phyloP scores from a whole-genome alignment of 2,113 vertebrate genomes.

The Otocyon megalotis region DNA sequence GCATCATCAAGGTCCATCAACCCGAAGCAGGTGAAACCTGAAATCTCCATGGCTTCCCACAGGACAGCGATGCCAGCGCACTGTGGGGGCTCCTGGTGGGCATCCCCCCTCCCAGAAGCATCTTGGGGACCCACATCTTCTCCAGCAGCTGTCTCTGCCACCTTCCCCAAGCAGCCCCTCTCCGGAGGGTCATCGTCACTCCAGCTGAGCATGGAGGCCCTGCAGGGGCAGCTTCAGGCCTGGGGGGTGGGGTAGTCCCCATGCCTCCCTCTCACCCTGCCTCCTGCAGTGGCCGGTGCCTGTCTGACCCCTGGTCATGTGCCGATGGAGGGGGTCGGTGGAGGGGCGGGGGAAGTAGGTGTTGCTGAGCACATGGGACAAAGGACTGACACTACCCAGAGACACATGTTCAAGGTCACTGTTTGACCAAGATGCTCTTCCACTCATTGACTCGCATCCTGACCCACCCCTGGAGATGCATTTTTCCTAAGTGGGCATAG shows the following conservation, averaged over 20 bases:
- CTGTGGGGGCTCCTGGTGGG: fast-evolving
- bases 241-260: too few species aligned
- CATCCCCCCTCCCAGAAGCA: background rate
- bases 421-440: background rate
- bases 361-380: too few species aligned
- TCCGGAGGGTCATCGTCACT: too few species aligned
- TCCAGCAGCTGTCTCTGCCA: background rate
- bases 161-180: background rate
- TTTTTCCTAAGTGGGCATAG: fast-evolving
- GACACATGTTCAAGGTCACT: too few species aligned
- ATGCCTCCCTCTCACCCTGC: fast-evolving
- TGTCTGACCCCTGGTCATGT: background rate
- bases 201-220: background rate
- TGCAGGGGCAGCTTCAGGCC: background rate
- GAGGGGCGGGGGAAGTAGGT: fast-evolving
- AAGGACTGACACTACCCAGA: fast-evolving
- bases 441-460: too few species aligned
- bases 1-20: fast-evolving
- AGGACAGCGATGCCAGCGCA: fast-evolving
- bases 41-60: background rate
- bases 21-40: fast-evolving
- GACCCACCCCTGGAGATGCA: too few species aligned
- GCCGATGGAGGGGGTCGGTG: too few species aligned
- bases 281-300: too few species aligned
- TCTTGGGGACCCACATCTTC: too few species aligned